phyloP scores from a whole-genome alignment of 2,797 vertebrate species.

The Trachurus trachurus region DNA sequence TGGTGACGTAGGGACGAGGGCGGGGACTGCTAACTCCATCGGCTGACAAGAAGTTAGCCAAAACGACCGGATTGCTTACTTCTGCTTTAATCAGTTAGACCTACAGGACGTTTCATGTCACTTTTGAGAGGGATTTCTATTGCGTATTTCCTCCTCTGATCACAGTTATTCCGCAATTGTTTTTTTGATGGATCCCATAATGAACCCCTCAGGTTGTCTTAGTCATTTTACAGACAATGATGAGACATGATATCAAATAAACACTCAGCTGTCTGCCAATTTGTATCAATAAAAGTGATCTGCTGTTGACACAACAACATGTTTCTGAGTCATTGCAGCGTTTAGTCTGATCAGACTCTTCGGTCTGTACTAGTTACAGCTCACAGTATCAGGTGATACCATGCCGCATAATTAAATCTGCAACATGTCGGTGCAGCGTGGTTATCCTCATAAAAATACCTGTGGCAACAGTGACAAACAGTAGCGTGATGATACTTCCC shows the following conservation, averaged over 20 bases:
- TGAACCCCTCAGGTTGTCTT: slow-evolving; percentile 19
- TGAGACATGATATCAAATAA: slow-evolving; percentile 39
- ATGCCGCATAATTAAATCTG: slow-evolving; percentile 52
- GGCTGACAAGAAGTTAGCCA: too few species aligned
- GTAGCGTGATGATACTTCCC: slow-evolving; percentile 43
- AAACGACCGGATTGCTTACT: too few species aligned
- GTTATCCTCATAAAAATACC: slow-evolving; percentile 72
- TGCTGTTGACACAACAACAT: slow-evolving; percentile 11
- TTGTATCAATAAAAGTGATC: slow-evolving; percentile 37
- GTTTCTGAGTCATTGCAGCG: slow-evolving; percentile 69
- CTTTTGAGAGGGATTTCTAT: not conserved
- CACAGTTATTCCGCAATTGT: not conserved
- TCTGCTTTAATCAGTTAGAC: not conserved
- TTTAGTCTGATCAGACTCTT: slow-evolving; percentile 34
- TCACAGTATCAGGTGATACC: slow-evolving; percentile 64
- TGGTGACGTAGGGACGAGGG: too few species aligned
- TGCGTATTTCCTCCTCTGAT: too few species aligned
- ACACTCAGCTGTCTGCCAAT: slow-evolving; percentile 65
- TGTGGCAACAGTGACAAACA: slow-evolving; percentile 63
- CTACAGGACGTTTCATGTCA: not conserved
- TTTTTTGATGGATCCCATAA: slow-evolving; percentile 7
- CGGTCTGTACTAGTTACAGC: slow-evolving; percentile 45
- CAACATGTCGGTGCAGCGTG: slow-evolving; percentile 76
- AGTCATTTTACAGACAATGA: slow-evolving; percentile 66
- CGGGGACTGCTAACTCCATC: too few species aligned